Evolutionary conservation across 2,113 vertebrate species (phyloP).

Genomic region (Tychaedon coryphoeus): DNA sequence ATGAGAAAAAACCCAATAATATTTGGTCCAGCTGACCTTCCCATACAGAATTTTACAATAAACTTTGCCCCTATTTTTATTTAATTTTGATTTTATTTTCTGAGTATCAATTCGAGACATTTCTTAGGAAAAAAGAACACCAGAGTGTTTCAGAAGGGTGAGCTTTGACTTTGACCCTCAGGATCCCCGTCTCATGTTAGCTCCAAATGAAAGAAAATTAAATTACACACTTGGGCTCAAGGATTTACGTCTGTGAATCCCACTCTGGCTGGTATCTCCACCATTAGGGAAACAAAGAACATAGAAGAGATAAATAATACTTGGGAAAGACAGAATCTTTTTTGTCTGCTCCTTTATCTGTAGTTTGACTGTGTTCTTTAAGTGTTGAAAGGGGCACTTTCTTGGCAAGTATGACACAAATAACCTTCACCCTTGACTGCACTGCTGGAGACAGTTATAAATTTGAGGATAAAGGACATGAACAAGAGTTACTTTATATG

Average conservation of each 20-base stretch:
- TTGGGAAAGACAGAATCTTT: constrained; percentile 50
- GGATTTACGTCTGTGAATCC: constrained; percentile 25
- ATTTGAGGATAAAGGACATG: background rate
- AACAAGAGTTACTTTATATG: background rate
- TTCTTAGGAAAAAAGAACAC: background rate
- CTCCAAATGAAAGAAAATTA: constrained; percentile 21
- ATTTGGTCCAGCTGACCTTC: background rate
- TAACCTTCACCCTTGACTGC: constrained; percentile 75
- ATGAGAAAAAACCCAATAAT: background rate
- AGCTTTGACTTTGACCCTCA: background rate
- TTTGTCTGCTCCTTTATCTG: constrained; percentile 56
- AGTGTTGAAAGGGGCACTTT: constrained; percentile 74
- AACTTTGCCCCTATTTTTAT: background rate
- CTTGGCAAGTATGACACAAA: constrained; percentile 48
- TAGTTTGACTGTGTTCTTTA: constrained; percentile 43
- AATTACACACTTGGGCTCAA: constrained; percentile 4
- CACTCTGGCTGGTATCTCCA: constrained; percentile 25
- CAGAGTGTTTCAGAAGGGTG: background rate
- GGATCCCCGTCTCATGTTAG: background rate
- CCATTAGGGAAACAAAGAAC: constrained; percentile 33
- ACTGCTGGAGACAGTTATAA: constrained; percentile 32
- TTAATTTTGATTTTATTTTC: background rate
- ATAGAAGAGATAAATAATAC: constrained; percentile 63
- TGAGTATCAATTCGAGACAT: background rate
- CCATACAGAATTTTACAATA: background rate